A percentile compares a stretch with the other conserved stretches of the same genome.
phyloP scores from a whole-genome alignment of 2,113 vertebrate genomes.

The Grammomys surdaster region DNA sequence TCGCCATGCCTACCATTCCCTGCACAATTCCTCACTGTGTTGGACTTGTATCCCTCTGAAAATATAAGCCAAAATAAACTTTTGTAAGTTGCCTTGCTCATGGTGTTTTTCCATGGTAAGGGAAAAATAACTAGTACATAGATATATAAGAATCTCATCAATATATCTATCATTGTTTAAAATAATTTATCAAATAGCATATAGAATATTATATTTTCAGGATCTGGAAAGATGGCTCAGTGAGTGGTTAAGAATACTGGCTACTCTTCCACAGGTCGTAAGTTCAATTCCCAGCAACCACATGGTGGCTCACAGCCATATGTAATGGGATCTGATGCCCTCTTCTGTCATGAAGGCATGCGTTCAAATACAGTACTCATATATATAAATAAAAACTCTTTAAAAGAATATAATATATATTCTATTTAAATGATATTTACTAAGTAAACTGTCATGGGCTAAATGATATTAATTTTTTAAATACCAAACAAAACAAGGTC shows the following conservation, averaged over 20 bases:
- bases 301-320: too few relatives aligned
- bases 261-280: too few relatives aligned
- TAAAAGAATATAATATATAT: not conserved
- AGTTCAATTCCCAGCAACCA: too few relatives aligned
- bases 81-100: not conserved
- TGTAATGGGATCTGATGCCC: too few relatives aligned
- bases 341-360: too few relatives aligned
- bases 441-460: not conserved
- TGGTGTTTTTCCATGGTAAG: not conserved
- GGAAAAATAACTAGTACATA: not conserved
- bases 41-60: not conserved
- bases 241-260: too few relatives aligned
- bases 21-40: not conserved
- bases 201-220: too few relatives aligned
- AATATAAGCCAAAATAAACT: not conserved
- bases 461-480: not conserved
- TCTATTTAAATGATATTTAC: not conserved
- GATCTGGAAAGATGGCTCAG: too few relatives aligned
- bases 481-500: not conserved
- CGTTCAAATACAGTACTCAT: too few relatives aligned
- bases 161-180: not conserved
- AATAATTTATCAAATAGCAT: not conserved
- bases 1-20: not conserved
- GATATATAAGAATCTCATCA: not conserved
- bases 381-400: too few relatives aligned